These are phyloP conservation scores for Anabas testudineus DNA, from an alignment of 2,797 vertebrate species.

Conservation along the genomic window DNA sequence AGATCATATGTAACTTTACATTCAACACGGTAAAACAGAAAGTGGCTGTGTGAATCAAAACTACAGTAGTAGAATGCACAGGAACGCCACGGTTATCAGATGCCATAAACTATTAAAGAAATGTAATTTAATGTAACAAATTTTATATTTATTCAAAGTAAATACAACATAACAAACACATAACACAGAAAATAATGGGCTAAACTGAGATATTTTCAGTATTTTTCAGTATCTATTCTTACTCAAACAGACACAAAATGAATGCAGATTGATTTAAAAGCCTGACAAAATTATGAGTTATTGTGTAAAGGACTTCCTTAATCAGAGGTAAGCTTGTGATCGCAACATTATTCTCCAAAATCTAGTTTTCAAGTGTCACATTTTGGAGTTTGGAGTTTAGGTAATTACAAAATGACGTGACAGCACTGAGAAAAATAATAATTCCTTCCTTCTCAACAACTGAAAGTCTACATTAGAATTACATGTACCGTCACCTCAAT, in stretches of 20 bases:
- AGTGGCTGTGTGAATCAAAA: background rate
- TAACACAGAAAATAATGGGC: background rate
- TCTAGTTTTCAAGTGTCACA: slow-evolving; percentile 7
- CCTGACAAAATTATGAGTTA: slow-evolving; percentile 32
- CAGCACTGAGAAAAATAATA: background rate
- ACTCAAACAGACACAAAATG: no score
- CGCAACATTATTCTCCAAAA: slow-evolving; percentile 8
- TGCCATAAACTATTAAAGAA: background rate
- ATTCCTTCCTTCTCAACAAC: background rate
- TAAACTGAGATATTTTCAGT: background rate
- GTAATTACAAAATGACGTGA: background rate
- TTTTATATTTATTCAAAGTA: background rate
- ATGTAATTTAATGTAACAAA: background rate
- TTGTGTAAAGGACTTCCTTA: background rate
- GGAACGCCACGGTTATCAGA: background rate
- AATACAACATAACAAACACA: background rate
- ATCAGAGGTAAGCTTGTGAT: slow-evolving; percentile 12
- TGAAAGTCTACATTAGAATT: background rate
- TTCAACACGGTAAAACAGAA: slow-evolving; percentile 13
- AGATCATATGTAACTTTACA: slow-evolving; percentile 38
- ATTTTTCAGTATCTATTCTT: no score
- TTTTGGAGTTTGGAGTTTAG: slow-evolving; percentile 6
- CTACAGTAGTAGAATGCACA: background rate
- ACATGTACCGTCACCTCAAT: background rate
- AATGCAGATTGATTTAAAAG: slow-evolving; percentile 12